Conservation (phyloP, 1,140 invertebrate genomes). For the Gonatopus flavifemur region DNA sequence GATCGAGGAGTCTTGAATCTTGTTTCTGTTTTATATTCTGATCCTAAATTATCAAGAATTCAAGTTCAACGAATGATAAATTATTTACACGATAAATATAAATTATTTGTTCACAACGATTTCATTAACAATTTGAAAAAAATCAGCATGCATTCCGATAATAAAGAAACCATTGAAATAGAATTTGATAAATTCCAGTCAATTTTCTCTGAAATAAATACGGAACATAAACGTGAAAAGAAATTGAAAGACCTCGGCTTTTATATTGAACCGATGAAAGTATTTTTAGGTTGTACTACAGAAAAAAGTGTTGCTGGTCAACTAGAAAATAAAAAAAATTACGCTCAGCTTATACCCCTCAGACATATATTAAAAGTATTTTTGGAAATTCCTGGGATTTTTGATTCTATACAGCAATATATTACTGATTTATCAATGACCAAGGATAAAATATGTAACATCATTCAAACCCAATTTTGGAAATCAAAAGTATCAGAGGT, state of each 20-base stretch:
- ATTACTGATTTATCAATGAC: background rate
- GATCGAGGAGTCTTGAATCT: background rate
- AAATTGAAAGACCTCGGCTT: too few species aligned
- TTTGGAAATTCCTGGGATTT: constrained; percentile 4
- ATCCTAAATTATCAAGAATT: background rate
- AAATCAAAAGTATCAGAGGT: constrained; percentile 8
- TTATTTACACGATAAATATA: background rate
- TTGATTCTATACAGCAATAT: background rate
- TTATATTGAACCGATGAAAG: too few species aligned
- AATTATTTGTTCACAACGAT: too few species aligned
- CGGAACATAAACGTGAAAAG: too few species aligned
- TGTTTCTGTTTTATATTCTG: background rate
- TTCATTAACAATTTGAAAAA: too few species aligned
- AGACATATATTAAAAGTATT: constrained; percentile 1
- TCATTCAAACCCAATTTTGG: constrained; percentile 35
- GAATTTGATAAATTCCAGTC: too few species aligned
- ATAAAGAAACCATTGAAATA: too few species aligned
- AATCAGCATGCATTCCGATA: too few species aligned
- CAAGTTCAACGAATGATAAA: background rate
- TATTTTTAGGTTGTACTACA: too few species aligned
- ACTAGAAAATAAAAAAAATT: too few species aligned
- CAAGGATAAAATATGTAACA: constrained; percentile 15
- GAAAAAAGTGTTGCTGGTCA: too few species aligned
- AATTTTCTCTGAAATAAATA: too few species aligned
- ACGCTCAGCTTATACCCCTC: constrained; percentile 1